Conservation (phyloP, 2,888 invertebrate genomes). For the Lymantria dispar region DNA sequence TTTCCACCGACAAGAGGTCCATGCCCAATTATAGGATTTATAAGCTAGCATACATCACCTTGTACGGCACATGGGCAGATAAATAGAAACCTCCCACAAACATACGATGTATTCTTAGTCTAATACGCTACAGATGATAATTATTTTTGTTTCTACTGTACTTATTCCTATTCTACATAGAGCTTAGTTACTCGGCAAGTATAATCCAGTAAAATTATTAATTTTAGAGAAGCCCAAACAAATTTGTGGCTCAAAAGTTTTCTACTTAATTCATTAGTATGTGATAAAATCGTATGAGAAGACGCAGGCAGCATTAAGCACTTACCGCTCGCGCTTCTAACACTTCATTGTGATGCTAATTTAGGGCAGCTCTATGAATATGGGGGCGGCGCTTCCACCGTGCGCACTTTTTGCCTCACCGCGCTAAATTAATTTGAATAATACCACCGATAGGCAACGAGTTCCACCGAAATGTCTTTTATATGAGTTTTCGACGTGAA, state of each 20-base stretch:
- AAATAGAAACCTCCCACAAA: no score
- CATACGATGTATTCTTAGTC: no score
- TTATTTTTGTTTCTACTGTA: no score
- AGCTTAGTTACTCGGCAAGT: no score
- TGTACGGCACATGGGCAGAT: no score
- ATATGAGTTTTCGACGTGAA: conserved; percentile 71
- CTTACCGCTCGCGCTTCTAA: conserved; percentile 68
- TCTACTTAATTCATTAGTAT: conserved; percentile 72
- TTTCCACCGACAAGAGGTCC: no score
- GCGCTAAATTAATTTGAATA: conserved; percentile 80
- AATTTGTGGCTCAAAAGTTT: conserved; percentile 65
- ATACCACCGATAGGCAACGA: conserved; percentile 75
- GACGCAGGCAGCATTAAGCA: conserved; percentile 71
- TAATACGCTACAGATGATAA: no score
- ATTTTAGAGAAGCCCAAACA: conserved; percentile 55
- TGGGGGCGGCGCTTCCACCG: conserved; percentile 64
- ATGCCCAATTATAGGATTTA: no score
- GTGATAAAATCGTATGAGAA: conserved; percentile 71
- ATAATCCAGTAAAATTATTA: conserved; percentile 17
- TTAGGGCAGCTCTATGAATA: conserved; percentile 78
- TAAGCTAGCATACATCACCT: no score
- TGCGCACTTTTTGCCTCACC: conserved; percentile 77
- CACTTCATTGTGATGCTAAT: conserved; percentile 82
- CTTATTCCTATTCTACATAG: no score
- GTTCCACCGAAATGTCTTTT: conserved; percentile 71